Conservation (phyloP, 1,140 invertebrate species). For the Rhopalosiphum padi region DNA sequence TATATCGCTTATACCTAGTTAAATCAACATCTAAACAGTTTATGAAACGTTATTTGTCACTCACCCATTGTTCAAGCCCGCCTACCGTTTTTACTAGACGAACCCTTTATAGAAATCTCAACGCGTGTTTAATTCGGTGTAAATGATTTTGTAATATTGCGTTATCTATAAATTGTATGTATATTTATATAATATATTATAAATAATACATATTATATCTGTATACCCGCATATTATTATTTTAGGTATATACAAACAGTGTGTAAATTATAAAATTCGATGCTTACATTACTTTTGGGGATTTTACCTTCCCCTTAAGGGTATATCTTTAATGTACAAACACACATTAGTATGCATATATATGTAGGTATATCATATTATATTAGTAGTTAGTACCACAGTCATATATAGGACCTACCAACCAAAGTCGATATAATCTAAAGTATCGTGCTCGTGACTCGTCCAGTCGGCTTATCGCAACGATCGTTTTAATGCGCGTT, state of each 20-base stretch:
- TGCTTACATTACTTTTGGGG: slow-evolving; percentile 6
- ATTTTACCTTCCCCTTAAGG: background rate
- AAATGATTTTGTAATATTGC: slow-evolving; percentile 28
- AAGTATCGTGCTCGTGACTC: slow-evolving; percentile 26
- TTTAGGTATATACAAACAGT: background rate
- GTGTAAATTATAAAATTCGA: slow-evolving; percentile 1
- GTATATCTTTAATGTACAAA: background rate
- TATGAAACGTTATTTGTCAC: background rate
- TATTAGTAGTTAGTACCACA: background rate
- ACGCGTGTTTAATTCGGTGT: slow-evolving; percentile 32
- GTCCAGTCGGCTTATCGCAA: slow-evolving; percentile 38
- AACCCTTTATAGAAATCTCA: background rate
- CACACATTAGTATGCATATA: background rate
- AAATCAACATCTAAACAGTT: background rate
- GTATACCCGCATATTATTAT: background rate
- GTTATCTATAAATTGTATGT: background rate
- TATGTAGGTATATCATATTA: background rate
- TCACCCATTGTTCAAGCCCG: background rate
- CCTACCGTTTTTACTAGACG: background rate
- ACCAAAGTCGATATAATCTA: slow-evolving; percentile 37
- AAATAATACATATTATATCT: background rate
- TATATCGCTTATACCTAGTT: background rate
- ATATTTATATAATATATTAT: background rate
- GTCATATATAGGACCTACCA: background rate
- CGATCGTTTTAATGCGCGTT: slow-evolving; percentile 40